Conservation (phyloP, 2,113 vertebrate species). For the Hippocampus zosterae region DNA sequence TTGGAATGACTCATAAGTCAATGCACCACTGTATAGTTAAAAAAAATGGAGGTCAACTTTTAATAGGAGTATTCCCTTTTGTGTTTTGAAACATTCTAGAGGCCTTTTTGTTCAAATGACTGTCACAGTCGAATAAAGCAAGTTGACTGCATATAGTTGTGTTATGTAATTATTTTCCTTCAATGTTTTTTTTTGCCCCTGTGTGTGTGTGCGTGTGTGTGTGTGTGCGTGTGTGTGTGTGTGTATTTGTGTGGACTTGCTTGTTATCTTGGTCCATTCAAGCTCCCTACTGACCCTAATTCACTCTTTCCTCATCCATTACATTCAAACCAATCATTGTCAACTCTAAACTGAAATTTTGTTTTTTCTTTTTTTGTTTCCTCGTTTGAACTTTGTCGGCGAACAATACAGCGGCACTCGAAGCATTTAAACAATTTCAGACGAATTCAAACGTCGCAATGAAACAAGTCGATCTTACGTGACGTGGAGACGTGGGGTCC, state of each 20-base stretch:
- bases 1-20: not conserved
- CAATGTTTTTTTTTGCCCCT: not conserved
- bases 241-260: conserved; percentile 7
- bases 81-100: not conserved
- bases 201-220: not conserved
- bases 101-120: conserved; percentile 17
- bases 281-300: conserved; percentile 21
- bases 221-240: too few species aligned
- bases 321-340: not conserved
- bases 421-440: too few species aligned
- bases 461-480: too few species aligned
- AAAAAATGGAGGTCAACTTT: not conserved
- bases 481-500: too few species aligned
- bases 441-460: too few species aligned
- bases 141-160: conserved; percentile 8
- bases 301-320: conserved; percentile 6
- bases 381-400: too few species aligned
- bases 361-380: not conserved
- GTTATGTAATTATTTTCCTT: conserved; percentile 20
- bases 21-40: not conserved
- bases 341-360: not conserved
- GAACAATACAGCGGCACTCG: too few species aligned
- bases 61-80: not conserved
- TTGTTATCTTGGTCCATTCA: conserved; percentile 1
- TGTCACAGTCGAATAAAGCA: conserved; percentile 29